Evolutionary conservation across 2,888 invertebrate species (phyloP).

Genomic region (Drosophila paranaensis): DNA sequence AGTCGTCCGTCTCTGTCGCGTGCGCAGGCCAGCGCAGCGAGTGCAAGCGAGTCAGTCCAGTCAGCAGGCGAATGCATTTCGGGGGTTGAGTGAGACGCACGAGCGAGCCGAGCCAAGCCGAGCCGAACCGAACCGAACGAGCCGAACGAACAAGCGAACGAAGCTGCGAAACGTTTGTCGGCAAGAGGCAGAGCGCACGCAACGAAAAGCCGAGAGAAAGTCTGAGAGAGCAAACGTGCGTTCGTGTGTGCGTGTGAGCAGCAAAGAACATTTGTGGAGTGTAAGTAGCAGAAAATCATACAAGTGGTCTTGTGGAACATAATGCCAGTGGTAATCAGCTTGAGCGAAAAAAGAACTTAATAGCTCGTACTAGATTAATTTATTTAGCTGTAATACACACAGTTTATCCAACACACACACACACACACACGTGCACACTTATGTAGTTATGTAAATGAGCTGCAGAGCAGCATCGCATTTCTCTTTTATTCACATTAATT

Average conservation of each 20-base stretch:
- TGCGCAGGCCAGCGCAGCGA: not conserved
- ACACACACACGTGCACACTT: not conserved
- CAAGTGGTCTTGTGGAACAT: slow-evolving; percentile 70
- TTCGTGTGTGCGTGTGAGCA: slow-evolving; percentile 1
- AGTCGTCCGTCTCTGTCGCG: slow-evolving; percentile 42
- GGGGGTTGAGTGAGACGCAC: slow-evolving; percentile 61
- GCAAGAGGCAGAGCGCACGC: slow-evolving; percentile 45
- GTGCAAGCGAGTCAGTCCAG: slow-evolving; percentile 47
- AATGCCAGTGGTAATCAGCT: slow-evolving; percentile 44
- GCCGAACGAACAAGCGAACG: not conserved
- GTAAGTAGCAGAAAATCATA: slow-evolving; percentile 67
- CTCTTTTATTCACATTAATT: slow-evolving; percentile 9
- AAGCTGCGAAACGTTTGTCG: slow-evolving; percentile 55
- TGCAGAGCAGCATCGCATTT: not conserved
- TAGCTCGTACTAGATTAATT: slow-evolving; percentile 41
- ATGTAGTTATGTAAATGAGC: slow-evolving; percentile 3
- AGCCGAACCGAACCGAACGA: slow-evolving; percentile 9
- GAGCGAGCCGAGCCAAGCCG: slow-evolving; percentile 3
- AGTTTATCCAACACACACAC: not conserved
- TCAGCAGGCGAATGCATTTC: slow-evolving; percentile 41
- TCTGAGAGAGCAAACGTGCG: slow-evolving; percentile 12
- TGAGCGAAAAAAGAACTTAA: slow-evolving; percentile 18
- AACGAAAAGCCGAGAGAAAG: slow-evolving; percentile 37
- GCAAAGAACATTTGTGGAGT: slow-evolving; percentile 58
- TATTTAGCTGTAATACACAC: slow-evolving; percentile 30